Conservation (phyloP, 2,888 invertebrate genomes). For the Drosophila anceps region DNA sequence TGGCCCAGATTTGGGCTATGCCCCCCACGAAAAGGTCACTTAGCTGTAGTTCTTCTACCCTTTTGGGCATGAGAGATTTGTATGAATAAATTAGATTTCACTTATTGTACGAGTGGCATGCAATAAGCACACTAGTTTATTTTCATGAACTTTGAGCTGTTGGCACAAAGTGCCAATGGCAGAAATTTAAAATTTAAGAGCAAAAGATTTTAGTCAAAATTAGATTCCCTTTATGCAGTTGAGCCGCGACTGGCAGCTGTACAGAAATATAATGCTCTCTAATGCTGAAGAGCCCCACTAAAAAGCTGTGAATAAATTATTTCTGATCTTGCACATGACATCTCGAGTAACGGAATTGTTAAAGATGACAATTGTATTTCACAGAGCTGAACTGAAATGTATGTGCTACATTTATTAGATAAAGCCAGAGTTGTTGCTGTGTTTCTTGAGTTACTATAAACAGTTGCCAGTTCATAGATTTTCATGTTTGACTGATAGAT, state of each 20-base stretch:
- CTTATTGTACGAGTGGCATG: conserved; percentile 39
- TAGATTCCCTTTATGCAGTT: conserved; percentile 7
- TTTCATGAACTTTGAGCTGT: conserved; percentile 21
- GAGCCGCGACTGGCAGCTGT: not conserved
- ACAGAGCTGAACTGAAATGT: not conserved
- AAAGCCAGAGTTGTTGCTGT: not conserved
- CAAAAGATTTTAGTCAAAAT: not conserved
- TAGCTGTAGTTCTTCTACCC: conserved; percentile 18
- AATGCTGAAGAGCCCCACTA: not conserved
- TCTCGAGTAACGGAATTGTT: not conserved
- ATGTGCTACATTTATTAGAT: no score
- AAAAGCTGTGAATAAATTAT: not conserved
- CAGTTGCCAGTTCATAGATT: not conserved
- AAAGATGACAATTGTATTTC: not conserved
- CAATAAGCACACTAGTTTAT: conserved; percentile 43
- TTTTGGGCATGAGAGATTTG: conserved; percentile 43
- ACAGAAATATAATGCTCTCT: not conserved
- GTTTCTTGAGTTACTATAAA: not conserved
- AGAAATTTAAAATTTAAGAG: conserved; percentile 1
- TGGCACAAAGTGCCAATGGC: conserved; percentile 5
- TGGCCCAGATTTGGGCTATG: conserved; percentile 19
- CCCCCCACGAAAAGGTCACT: conserved; percentile 49
- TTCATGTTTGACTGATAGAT: no score
- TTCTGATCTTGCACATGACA: not conserved
- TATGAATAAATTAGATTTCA: conserved; percentile 72